phyloP scores from a whole-genome alignment of 1,140 invertebrate species.

The Saccostrea echinata region DNA sequence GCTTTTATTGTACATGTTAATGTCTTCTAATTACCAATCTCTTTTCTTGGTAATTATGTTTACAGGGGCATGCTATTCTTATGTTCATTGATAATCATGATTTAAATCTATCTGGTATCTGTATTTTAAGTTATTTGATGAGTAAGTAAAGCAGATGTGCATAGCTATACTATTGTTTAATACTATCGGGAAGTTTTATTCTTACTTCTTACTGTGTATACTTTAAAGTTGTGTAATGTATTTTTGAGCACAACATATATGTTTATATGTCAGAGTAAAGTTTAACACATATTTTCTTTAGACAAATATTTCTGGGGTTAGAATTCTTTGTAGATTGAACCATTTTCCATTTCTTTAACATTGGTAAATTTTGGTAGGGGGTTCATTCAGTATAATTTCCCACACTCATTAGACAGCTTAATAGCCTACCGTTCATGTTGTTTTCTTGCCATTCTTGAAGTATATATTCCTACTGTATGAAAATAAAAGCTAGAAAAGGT shows the following conservation, averaged over 20 bases:
- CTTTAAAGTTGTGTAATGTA: too few relatives aligned
- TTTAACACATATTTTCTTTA: too few relatives aligned
- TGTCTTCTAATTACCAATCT: neutral
- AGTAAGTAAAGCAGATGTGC: neutral
- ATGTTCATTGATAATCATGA: slow-evolving; percentile 21
- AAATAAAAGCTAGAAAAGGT: too few relatives aligned
- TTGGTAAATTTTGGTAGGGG: neutral
- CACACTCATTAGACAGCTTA: neutral
- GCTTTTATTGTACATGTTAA: slow-evolving; percentile 28
- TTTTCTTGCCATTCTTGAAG: slow-evolving; percentile 9
- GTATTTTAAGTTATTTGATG: neutral
- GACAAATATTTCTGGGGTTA: too few relatives aligned
- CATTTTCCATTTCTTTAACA: too few relatives aligned
- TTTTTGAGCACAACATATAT: too few relatives aligned
- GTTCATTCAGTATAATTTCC: neutral
- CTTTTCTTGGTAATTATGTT: neutral
- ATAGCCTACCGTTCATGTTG: neutral
- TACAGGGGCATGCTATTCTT: neutral
- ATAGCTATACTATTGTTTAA: neutral
- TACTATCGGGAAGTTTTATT: too few relatives aligned
- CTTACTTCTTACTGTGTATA: too few relatives aligned
- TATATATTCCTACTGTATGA: neutral
- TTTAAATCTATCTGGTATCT: slow-evolving; percentile 10
- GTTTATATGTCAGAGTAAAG: too few relatives aligned
- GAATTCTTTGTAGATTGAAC: too few relatives aligned